Evolutionary conservation across 1,140 invertebrate genomes (phyloP).

Genomic region (Euglossa dilemma): DNA sequence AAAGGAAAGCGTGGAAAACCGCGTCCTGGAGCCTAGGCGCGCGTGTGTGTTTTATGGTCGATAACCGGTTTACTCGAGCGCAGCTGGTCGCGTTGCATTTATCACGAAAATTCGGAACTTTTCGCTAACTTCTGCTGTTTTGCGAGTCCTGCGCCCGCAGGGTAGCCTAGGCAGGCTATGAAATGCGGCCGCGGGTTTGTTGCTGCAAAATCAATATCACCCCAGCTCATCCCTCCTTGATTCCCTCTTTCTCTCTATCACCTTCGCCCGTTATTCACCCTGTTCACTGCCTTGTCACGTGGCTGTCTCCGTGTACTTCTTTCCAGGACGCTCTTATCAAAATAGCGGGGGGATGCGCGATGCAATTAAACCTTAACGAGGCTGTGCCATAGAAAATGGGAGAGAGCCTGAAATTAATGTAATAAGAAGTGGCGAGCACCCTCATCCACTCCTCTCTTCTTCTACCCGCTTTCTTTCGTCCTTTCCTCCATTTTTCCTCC

Average conservation of each 20-base stretch:
- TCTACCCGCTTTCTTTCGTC: too few species aligned
- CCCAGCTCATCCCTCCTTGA: constrained; percentile 20
- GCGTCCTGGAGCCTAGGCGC: too few species aligned
- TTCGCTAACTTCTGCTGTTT: constrained; percentile 48
- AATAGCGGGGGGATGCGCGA: constrained; percentile 26
- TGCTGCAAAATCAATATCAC: constrained; percentile 72
- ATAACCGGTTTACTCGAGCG: constrained; percentile 36
- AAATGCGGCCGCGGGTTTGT: constrained; percentile 68
- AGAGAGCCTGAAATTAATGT: constrained; percentile 37
- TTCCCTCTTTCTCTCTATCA: constrained; percentile 29
- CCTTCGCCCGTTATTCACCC: constrained; percentile 5
- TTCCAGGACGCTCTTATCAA: constrained; percentile 40
- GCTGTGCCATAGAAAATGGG: constrained; percentile 23
- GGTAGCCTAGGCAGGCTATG: constrained; percentile 50
- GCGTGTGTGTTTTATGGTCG: constrained; percentile 36
- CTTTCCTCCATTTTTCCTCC: neutral
- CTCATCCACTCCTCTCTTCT: neutral
- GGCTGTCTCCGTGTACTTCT: constrained; percentile 32
- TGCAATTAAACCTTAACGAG: constrained; percentile 50
- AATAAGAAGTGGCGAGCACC: neutral
- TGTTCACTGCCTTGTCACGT: neutral
- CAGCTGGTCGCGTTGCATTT: constrained; percentile 48
- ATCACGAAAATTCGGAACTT: constrained; percentile 42
- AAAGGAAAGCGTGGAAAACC: constrained; percentile 7
- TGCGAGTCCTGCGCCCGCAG: neutral